A percentile compares a stretch with the other conserved stretches of the same genome.
Conservation (phyloP, 2,888 invertebrate genomes). For the Periphyllus acericola region DNA sequence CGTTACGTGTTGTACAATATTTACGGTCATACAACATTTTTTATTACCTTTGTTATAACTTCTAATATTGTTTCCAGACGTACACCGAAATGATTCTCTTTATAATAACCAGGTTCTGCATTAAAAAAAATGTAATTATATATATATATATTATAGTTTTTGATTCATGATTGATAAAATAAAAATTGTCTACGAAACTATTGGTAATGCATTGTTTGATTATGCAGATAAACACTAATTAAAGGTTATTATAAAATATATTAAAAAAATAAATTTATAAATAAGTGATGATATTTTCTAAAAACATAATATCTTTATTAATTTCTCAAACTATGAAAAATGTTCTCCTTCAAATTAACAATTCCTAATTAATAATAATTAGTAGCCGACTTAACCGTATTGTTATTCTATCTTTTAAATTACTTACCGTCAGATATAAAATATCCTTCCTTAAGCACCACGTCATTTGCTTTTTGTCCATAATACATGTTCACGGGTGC, state of each 20-base stretch:
- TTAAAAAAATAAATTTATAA: no score
- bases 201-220: no score
- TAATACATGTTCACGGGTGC: slow-evolving; percentile 83
- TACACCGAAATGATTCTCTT: slow-evolving; percentile 84
- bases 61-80: slow-evolving; percentile 86
- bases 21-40: background rate
- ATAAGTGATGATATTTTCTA: no score
- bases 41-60: slow-evolving; percentile 70
- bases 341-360: background rate
- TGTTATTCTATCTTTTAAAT: background rate
- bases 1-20: background rate
- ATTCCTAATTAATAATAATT: background rate
- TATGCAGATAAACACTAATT: no score
- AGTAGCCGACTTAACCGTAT: no score
- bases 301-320: no score
- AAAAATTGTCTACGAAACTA: no score
- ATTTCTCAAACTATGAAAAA: background rate
- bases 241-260: no score
- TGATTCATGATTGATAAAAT: no score
- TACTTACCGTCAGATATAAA: slow-evolving; percentile 80
- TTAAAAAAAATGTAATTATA: slow-evolving; percentile 59
- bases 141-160: background rate
- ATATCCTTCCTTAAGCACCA: slow-evolving; percentile 77
- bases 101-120: slow-evolving; percentile 90
- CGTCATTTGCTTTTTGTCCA: slow-evolving; percentile 68